Evolutionary conservation across 2,888 invertebrate genomes (phyloP).

Genomic region (Scaeva pyrastri): DNA sequence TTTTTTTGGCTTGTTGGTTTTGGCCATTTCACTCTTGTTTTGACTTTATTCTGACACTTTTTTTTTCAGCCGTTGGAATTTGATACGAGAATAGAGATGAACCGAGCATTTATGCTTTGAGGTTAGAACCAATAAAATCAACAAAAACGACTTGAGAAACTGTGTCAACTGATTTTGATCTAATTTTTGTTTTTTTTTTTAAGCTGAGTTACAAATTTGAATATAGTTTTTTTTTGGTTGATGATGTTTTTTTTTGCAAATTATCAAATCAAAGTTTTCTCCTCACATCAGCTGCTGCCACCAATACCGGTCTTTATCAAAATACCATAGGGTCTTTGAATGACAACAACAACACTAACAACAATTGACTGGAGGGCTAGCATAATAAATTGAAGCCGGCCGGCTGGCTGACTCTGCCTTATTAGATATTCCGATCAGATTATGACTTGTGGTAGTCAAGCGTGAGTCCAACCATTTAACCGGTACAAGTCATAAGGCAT

Average conservation of each 20-base stretch:
- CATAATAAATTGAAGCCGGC: not conserved
- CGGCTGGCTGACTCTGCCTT: slow-evolving; percentile 1
- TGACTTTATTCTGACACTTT: slow-evolving; percentile 48
- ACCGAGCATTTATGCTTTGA: slow-evolving; percentile 27
- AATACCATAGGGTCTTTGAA: not conserved
- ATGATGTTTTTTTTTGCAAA: not conserved
- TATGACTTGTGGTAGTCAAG: slow-evolving; percentile 55
- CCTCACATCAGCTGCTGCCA: not conserved
- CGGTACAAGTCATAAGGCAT: slow-evolving; percentile 72
- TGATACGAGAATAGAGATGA: slow-evolving; percentile 1
- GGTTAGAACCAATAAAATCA: slow-evolving; percentile 50
- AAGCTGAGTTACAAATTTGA: slow-evolving; percentile 17
- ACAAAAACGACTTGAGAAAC: slow-evolving; percentile 12
- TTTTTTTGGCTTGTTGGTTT: too few species aligned
- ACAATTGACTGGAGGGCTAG: slow-evolving; percentile 35
- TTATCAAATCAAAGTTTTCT: slow-evolving; percentile 49
- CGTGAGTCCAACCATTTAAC: slow-evolving; percentile 62
- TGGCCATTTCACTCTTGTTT: slow-evolving; percentile 41
- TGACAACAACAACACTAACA: slow-evolving; percentile 8
- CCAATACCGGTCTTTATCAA: not conserved
- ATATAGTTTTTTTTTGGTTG: slow-evolving; percentile 33
- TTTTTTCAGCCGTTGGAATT: slow-evolving; percentile 40
- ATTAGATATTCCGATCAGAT: slow-evolving; percentile 65
- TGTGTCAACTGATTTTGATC: slow-evolving; percentile 68
- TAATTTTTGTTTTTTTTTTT: slow-evolving; percentile 33